Evolutionary conservation across 2,888 invertebrate genomes (phyloP).

Genomic region (Xestia rhomboidea): DNA sequence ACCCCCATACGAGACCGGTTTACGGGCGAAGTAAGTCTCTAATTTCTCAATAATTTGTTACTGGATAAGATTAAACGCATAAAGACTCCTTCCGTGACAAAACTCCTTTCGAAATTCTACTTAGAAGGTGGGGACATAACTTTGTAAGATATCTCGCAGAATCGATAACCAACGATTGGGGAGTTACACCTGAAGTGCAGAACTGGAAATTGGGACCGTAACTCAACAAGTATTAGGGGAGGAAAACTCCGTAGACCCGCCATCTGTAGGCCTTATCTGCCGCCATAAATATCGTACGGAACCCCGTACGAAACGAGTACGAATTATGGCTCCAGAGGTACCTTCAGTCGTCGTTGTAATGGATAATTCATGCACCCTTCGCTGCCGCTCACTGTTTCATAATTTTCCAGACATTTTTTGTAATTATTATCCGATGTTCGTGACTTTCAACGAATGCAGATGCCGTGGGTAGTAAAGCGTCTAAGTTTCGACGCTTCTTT

Average conservation of each 20-base stretch:
- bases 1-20: slow-evolving; percentile 46
- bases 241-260: slow-evolving; percentile 86
- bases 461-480: slow-evolving; percentile 59
- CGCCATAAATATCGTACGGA: slow-evolving; percentile 87
- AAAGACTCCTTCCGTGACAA: slow-evolving; percentile 59
- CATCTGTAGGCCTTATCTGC: slow-evolving; percentile 90
- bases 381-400: slow-evolving; percentile 75
- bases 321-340: slow-evolving; percentile 87
- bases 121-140: slow-evolving; percentile 39
- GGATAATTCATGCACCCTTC: slow-evolving; percentile 90
- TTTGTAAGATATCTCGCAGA: slow-evolving; percentile 53
- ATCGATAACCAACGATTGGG: slow-evolving; percentile 70
- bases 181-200: slow-evolving; percentile 85
- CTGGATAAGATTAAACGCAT: slow-evolving; percentile 57
- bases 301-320: slow-evolving; percentile 84
- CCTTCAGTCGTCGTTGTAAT: slow-evolving; percentile 83
- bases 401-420: slow-evolving; percentile 84
- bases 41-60: slow-evolving; percentile 63
- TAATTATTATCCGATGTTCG: slow-evolving; percentile 83
- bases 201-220: slow-evolving; percentile 89
- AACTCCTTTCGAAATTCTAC: slow-evolving; percentile 54
- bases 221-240: slow-evolving; percentile 90
- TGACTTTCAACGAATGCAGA: slow-evolving; percentile 70
- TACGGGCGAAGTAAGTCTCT: slow-evolving; percentile 48
- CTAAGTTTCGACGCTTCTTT: slow-evolving; percentile 48